Base-by-base conservation (phyloP, 2,888 invertebrate genomes). In the Apotomis turbidana region DNA sequence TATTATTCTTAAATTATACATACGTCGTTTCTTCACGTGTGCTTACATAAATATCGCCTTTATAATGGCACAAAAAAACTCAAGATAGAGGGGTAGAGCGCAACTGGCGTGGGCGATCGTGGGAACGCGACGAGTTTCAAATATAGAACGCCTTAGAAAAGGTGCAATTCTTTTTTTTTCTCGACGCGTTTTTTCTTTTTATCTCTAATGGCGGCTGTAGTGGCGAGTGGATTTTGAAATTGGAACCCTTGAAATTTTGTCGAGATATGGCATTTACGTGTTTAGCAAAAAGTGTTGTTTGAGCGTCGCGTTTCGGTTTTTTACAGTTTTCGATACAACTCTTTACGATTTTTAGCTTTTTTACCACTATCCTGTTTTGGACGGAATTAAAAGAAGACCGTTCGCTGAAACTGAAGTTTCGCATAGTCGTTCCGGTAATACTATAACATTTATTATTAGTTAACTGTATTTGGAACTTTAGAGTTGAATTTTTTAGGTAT, bases 51-150 rank as follows among this genome's bases (percentile, higher is more conserved):
- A 88, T 87, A 76, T 76, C 76, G 74, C 72, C 73, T 77, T 74
- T 74, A 74, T 77, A 75, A 76, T 75, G 71, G 73, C 78, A 85
- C 85, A 86, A 86, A 87, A 86, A 86, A 83, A 82, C 85, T 84
- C 83, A 86, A 83, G 80, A 83, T 84, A 81, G 84, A 87, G 87
- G 91, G 90, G 87, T 86, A 90, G 89, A 88, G 84, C 83, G 83
- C 93, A 93, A 93, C 93, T 93, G 92, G 91, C 93, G 93, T 90
- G 89, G 87, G 89, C 89, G 89, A 92, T 85, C 93, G 93, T 93
- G 93, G 93, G 93, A 93, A 93, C 90, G 88, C 87, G 86, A 88
- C 90, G 88, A 88, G 89, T 89, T 90, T 89, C 88, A 89, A 90
- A 90, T 90, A 88, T 89, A 90, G 89, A 90, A 90, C 90, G 88